Evolutionary conservation across 2,888 invertebrate genomes (phyloP), one percentile per base, ranked within the genome.

Genomic region (Ormia ochracea): DNA sequence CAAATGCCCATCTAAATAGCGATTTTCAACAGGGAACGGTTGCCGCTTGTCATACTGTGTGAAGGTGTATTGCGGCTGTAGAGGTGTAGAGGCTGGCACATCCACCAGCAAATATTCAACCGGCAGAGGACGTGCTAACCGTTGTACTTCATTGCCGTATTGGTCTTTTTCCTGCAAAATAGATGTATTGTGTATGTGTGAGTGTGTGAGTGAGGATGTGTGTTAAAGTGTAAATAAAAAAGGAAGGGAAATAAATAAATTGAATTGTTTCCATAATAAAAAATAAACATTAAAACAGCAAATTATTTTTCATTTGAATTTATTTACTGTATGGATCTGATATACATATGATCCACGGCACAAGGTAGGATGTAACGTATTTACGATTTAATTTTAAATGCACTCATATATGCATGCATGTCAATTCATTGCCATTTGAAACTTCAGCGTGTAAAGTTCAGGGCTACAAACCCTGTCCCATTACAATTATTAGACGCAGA

Each of bases 31-130:
- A 10, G 96, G 94, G 89, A 97, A 98, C 14, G 93, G 88, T 83
- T 90, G 89, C 72, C 90, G 92, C 38, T 91, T 91, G 66, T 89
- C 87, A 73, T 86, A 87, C 81, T 88, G 85, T 36, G 89, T 89
- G 82, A 97, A 97, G 56, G 96, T 96, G 88, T 92, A 95, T 82
- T 93, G 91, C 54, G 95, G 96, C 81, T 94, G 94, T 63, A 95
- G 92, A 4, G 96, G 96, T 78, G 97, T 96, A 66, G 98, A 97
- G 83, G 96, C 96, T 83, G 99, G 98, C 86, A 99, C 96, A 91
- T 99, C 98, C 84, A 99, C 94, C 87, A 99, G 92, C 86, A 99
- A 92, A 91, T 99, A 99, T 88, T 98, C 99, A 61, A 99, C 98
- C 7, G 99, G 99, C 86, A 99, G 91, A 70, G 98, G 98, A 87